A percentile compares a stretch with the other conserved stretches of the same genome.
phyloP scores from a whole-genome alignment of 2,888 invertebrate genomes.

The Caenorhabditis afra region DNA sequence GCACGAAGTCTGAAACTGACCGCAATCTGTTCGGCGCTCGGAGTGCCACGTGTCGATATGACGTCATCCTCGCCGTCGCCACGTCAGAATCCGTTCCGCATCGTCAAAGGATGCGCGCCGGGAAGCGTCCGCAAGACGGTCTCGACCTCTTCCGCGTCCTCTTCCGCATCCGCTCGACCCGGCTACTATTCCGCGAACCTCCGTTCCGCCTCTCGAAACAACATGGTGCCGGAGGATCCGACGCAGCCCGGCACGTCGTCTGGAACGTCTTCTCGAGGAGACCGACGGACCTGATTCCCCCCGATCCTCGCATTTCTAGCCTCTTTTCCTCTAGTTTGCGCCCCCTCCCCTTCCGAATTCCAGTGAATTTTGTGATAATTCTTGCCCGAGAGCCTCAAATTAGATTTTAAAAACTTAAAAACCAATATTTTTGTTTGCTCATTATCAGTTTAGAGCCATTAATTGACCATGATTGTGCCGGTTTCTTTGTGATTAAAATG shows the following conservation, averaged over 20 bases:
- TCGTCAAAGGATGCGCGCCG: constrained; percentile 72
- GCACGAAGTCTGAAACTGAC: constrained; percentile 97
- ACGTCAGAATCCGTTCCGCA: constrained; percentile 69
- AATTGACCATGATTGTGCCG: constrained; percentile 1
- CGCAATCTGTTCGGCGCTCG: constrained; percentile 92
- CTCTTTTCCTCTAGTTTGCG: not conserved
- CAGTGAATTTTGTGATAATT: constrained; percentile 28
- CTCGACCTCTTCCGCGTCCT: constrained; percentile 10
- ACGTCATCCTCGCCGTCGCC: constrained; percentile 43
- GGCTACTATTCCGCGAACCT: constrained; percentile 36
- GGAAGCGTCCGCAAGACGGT: constrained; percentile 71
- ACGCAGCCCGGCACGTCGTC: constrained; percentile 5
- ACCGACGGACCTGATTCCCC: constrained; percentile 3
- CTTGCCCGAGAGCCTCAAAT: constrained; percentile 19
- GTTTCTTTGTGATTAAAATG: not conserved
- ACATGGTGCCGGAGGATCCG: constrained; percentile 30
- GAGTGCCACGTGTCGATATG: constrained; percentile 81
- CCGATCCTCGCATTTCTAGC: not conserved
- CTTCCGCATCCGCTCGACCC: not conserved
- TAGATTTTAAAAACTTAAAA: not conserved
- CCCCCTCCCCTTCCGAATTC: not conserved
- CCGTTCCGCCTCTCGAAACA: constrained; percentile 1
- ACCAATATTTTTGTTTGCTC: not conserved
- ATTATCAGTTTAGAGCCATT: constrained; percentile 2
- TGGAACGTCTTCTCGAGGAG: not conserved